Evolutionary conservation across 2,797 vertebrate species (phyloP), one percentile per base, ranked within the genome.

Genomic region (Gallinago solitaria): DNA sequence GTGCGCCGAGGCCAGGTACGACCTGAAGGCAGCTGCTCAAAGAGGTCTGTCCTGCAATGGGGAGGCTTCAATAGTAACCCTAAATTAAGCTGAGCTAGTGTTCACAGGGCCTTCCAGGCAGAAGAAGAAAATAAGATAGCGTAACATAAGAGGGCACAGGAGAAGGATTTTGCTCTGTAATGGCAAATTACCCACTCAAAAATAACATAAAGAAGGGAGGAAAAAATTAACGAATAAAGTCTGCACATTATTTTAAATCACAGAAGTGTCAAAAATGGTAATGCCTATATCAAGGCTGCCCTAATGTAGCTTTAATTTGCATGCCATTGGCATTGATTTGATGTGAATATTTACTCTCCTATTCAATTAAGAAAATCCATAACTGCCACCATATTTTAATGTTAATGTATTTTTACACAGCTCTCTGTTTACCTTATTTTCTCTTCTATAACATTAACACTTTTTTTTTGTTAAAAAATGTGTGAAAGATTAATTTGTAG

Each of bases 401-500:
- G 97, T 96, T 98, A 98, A 98, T 98, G 97, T 98, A 98, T 98
- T 98, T 98, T 98, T 97, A 97, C 98, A 98, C 97, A 97, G 98
- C 95, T 97, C 96, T 98, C 97, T 98, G 98, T 98, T 98, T 98
- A 98, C 98, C 98, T 98, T 98, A 97, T 97, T 96, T 98, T 97
- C 96, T 98, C 97, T 97, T 98, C 98, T 98, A 98, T 98, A 98
- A 98, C 98, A 98, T 98, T 98, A 98, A 98, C 98, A 98, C 98
- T 97, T 98, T 97, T 97, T 97, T 98, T 98, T 97, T 94, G 97
- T 97, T 98, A 98, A 97, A 97, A 98, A 98, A 98, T 97, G 98
- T 98, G 98, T 98, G 98, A 98, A 98, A 98, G 98, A 98, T 98
- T 98, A 98, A 98, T 98, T 98, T 98, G 98, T 98, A 97, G 98